A percentile compares a stretch with the other conserved stretches of the same genome.
Evolutionary conservation across 2,797 vertebrate genomes (phyloP).

Genomic region (Carcharodon carcharias): DNA sequence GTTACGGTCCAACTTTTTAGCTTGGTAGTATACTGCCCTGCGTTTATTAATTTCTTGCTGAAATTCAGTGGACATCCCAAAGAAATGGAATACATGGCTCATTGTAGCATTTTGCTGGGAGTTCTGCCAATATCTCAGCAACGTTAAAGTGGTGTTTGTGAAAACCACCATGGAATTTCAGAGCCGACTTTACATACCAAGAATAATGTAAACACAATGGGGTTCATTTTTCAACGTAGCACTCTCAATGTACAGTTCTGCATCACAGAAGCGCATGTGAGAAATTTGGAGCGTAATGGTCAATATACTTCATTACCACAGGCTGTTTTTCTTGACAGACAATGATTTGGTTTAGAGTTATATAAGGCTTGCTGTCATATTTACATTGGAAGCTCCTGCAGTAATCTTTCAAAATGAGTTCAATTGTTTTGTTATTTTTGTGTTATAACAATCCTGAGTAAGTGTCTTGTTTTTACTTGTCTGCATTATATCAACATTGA

Average conservation of each 20-base stretch:
- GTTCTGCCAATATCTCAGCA: too few species aligned
- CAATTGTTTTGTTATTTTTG: not conserved
- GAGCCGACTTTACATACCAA: not conserved
- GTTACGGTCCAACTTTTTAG: not conserved
- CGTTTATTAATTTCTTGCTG: not conserved
- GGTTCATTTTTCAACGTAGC: not conserved
- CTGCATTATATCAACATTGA: not conserved
- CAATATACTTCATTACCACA: not conserved
- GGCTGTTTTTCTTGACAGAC: not conserved
- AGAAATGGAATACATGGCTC: not conserved
- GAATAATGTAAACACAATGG: not conserved
- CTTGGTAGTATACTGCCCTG: not conserved
- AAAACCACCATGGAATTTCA: conserved; percentile 6
- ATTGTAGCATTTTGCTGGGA: not conserved
- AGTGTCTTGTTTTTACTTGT: not conserved
- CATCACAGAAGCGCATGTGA: too few species aligned
- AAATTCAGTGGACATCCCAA: not conserved
- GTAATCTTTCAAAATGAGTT: not conserved
- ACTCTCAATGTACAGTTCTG: not conserved
- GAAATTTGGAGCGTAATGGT: not conserved
- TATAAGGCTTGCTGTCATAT: too few species aligned
- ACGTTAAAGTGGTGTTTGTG: not conserved
- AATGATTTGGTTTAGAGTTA: not conserved
- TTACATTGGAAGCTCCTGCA: not conserved
- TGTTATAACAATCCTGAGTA: not conserved